Base-by-base conservation (phyloP, 2,797 vertebrate species). In the Phylloscopus collybita region DNA sequence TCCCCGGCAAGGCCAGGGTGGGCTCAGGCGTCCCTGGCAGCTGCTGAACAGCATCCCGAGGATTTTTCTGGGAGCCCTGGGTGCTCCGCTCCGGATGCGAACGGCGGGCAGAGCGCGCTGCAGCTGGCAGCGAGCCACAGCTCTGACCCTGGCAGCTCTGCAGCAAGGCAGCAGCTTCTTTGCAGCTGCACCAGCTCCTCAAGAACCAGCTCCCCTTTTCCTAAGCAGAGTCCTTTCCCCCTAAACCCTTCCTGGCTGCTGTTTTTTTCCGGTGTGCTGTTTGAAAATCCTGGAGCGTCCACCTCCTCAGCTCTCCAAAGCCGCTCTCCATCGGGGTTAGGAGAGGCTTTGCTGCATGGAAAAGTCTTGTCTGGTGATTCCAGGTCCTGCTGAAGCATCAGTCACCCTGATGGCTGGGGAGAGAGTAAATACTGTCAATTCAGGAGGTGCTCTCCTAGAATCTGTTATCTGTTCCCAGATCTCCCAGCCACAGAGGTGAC, bases 131-230 rank as follows among this genome's bases (percentile, higher is more conserved):
- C 26, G 26, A 82, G 75, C 50, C 79, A 5, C 42, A 16, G 59
- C 78, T 92, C 78, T 81, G 62, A 57, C 78, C 80, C 80, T 16
- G 74, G 59, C 54, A 66, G 79, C 60, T 88, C 90, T 64, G 76
- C 72, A 83, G 81, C 49, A 61, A 61, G 44, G 26, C 57, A 56
- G 30, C 34, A 20, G 26, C 16, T 50, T 25, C 29, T 53, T 53
- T 32, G 29, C 82, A 89, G 78, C 40, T 47, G 62, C 36, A 47
- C 18, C 62, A 66, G 47, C 60, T 70, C 72, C 70, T 93, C 42
- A 8, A n/a, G 57, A 64, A 45, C 29, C 66, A 57, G 57, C 14
- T n/a, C 14, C 11, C 29, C 38, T 81, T 71, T 38, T 54, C 42
- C 47, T 25, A 5, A 14, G 29, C 47, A 54, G 51, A 20, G 16